These are phyloP conservation scores for Argyrosomus regius DNA, from an alignment of 2,797 vertebrate genomes.

Conservation along the genomic window DNA sequence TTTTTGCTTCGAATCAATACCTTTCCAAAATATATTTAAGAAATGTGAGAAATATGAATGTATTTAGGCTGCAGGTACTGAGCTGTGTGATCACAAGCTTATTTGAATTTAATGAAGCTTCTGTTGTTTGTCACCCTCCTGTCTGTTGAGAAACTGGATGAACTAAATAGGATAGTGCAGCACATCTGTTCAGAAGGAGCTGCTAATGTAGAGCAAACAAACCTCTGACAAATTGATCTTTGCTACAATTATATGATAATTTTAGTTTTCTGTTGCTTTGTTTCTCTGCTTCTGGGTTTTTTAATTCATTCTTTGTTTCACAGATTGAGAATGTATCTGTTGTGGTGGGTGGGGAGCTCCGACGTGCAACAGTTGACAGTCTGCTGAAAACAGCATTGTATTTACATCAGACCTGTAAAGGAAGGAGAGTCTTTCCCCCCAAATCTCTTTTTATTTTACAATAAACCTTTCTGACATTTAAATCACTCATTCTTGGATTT, in stretches of 20 bases:
- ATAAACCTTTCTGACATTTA: background rate
- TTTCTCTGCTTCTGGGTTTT: conserved; percentile 3
- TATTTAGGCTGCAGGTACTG: conserved; percentile 33
- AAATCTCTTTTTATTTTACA: background rate
- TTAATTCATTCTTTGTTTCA: background rate
- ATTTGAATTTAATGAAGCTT: conserved; percentile 65
- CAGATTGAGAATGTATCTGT: background rate
- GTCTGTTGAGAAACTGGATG: conserved; percentile 40
- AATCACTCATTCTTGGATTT: background rate
- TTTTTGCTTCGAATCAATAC: background rate
- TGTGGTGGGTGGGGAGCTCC: background rate
- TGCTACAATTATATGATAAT: conserved; percentile 37
- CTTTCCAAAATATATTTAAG: conserved; percentile 10
- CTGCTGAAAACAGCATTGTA: conserved; percentile 1
- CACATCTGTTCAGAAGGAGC: conserved; percentile 62
- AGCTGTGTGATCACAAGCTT: conserved; percentile 38
- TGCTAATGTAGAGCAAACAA: conserved; percentile 57
- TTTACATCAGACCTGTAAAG: background rate
- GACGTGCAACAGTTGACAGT: background rate
- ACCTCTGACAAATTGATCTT: conserved; percentile 49
- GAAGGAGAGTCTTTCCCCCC: too few relatives aligned
- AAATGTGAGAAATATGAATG: conserved; percentile 23
- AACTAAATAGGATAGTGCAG: conserved; percentile 30
- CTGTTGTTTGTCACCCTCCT: conserved; percentile 56
- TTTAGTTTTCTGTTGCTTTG: background rate